Conservation (phyloP, 2,113 vertebrate genomes). For the Toxostoma redivivum region DNA sequence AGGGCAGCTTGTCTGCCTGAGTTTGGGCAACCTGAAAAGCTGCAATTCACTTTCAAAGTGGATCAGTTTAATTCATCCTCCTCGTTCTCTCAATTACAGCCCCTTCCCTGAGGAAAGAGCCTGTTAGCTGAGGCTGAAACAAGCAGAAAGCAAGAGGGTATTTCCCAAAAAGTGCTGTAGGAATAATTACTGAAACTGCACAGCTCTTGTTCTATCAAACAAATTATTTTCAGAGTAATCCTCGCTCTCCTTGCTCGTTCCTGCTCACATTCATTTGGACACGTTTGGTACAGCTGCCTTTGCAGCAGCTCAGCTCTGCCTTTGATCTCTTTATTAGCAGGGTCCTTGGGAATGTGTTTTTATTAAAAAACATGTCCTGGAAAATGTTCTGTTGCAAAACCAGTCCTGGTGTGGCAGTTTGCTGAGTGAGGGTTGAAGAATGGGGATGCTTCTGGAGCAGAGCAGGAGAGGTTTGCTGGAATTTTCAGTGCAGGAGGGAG, state of each 20-base stretch:
- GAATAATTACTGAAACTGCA: constrained; percentile 4
- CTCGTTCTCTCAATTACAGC: background rate
- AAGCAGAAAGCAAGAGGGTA: background rate
- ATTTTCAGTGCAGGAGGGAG: background rate
- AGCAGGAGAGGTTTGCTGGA: background rate
- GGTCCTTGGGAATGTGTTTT: background rate
- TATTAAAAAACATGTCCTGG: constrained; percentile 5
- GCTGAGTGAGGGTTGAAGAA: background rate
- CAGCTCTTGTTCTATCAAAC: background rate
- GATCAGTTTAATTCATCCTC: background rate
- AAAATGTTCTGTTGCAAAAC: background rate
- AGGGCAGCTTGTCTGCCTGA: background rate
- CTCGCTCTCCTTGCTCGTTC: background rate
- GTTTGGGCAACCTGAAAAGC: background rate
- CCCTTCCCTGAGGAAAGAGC: background rate
- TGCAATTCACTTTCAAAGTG: background rate
- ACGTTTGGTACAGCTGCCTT: background rate
- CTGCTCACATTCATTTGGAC: background rate
- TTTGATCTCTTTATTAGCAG: constrained; percentile 36
- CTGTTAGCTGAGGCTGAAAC: background rate
- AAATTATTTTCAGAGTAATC: background rate
- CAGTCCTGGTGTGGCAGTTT: background rate
- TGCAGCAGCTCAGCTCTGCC: background rate
- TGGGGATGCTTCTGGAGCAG: background rate
- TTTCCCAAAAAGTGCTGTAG: background rate